Conservation (phyloP, 92 coral and sea anemone genomes). For the Montipora capitata region DNA sequence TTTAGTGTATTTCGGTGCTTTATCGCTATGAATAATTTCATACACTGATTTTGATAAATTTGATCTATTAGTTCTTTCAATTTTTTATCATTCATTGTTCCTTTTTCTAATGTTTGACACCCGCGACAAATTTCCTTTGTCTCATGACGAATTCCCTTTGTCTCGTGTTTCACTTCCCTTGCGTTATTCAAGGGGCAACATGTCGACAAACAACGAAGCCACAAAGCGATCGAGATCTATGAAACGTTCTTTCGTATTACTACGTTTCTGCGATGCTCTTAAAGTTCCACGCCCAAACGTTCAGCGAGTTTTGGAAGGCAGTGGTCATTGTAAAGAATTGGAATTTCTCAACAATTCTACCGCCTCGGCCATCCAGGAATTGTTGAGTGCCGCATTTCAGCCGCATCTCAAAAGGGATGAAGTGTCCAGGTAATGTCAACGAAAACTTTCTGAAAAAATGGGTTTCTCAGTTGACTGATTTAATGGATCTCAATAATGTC, state of each 20-base stretch:
- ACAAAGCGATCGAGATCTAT: neutral
- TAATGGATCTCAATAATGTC: neutral
- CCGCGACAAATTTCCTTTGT: neutral
- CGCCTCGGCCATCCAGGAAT: neutral
- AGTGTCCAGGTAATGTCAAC: conserved; percentile 14
- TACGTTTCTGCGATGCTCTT: neutral
- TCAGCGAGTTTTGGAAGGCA: neutral
- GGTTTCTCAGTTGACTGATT: neutral
- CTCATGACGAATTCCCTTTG: too few species aligned
- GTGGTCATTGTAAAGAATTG: neutral
- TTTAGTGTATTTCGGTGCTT: too few species aligned
- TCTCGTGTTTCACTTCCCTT: neutral
- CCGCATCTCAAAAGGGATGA: neutral
- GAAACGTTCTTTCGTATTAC: conserved; percentile 8
- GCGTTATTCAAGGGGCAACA: neutral
- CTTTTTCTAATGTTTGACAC: neutral
- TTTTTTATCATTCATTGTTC: too few species aligned
- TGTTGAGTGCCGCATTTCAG: neutral
- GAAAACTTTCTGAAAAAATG: neutral
- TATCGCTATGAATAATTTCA: too few species aligned
- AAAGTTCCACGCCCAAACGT: neutral
- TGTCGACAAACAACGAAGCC: neutral
- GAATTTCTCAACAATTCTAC: conserved; percentile 5
- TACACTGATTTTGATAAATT: too few species aligned
- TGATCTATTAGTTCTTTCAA: too few species aligned